Base-by-base conservation (phyloP, 2,888 invertebrate genomes). In the Noctua pronuba region DNA sequence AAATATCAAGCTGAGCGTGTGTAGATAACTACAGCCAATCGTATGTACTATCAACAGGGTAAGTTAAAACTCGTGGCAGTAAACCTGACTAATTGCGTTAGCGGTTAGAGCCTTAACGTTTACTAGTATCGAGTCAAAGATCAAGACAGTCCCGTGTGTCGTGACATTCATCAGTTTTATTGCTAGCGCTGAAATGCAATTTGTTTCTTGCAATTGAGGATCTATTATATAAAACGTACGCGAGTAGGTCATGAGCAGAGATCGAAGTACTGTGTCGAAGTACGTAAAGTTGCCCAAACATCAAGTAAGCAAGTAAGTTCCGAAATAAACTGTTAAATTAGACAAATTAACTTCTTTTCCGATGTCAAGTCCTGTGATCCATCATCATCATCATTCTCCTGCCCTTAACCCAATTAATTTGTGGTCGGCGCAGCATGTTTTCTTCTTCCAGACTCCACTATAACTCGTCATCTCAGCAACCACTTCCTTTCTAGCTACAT, bases 51-150 rank as follows among this genome's bases (percentile, higher is more conserved):
- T 58, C 44, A 35, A 60, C 28, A 60, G 41, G 24, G 24, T 60
- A n/a, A 11, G 24, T 64, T 64, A 35, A 49, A 60, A 66, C n/a
- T 24, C 31, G 21, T 24, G 24, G 68, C n/a, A 44, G 16, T 83
- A 64, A 81, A 79, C 28, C 24, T 18, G 11, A 68, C 35, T 64
- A 79, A 83, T 79, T 79, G 62, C 67, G 21, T 67, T 58, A 83
- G 58, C 62, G 55, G 71, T 55, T 35, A 24, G 1, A 44, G 13
- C 28, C 31, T 46, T 58, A 64, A 68, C 13, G 41, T 76, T 70
- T 72, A 64, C n/a, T 66, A 21, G 64, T 35, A 28, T 49, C 10
- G 16, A 55, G 67, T 81, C 62, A 83, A 49, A 81, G 80, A 68
- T 79, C 71, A 68, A 46, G 28, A 62, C 66, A 67, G 7, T 24